Evolutionary conservation across 2,888 invertebrate genomes (phyloP).

Genomic region (Pomacea canaliculata): DNA sequence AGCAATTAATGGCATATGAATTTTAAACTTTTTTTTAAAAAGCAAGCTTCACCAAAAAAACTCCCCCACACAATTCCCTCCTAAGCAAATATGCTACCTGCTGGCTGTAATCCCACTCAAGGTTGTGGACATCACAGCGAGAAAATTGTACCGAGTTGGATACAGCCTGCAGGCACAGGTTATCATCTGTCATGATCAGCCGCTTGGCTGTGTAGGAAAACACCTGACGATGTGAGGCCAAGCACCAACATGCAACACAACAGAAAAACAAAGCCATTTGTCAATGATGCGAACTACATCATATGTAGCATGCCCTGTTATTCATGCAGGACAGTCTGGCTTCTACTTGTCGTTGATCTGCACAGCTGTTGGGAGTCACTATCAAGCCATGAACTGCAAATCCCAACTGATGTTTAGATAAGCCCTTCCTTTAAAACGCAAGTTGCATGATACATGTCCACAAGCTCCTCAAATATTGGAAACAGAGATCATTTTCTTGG

Average conservation of each 20-base stretch:
- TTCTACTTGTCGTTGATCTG: too few species aligned
- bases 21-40: background rate
- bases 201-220: constrained; percentile 96
- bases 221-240: constrained; percentile 73
- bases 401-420: too few species aligned
- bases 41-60: background rate
- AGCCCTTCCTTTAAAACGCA: too few species aligned
- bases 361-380: too few species aligned
- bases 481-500: too few species aligned
- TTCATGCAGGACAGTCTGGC: too few species aligned
- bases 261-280: background rate
- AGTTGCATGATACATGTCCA: too few species aligned
- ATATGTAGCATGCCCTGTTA: too few species aligned
- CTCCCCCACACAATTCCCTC: background rate
- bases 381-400: too few species aligned
- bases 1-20: too few species aligned
- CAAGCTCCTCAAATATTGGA: too few species aligned
- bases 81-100: constrained; percentile 44
- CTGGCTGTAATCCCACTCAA: constrained; percentile 56
- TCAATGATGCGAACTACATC: too few species aligned
- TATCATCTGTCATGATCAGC: constrained; percentile 95
- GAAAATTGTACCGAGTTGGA: constrained; percentile 79
- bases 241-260: constrained; percentile 30
- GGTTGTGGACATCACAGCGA: constrained; percentile 80
- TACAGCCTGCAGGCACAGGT: constrained; percentile 80